Evolutionary conservation across 2,888 invertebrate species (phyloP).

Genomic region (Crepidodera aurea): DNA sequence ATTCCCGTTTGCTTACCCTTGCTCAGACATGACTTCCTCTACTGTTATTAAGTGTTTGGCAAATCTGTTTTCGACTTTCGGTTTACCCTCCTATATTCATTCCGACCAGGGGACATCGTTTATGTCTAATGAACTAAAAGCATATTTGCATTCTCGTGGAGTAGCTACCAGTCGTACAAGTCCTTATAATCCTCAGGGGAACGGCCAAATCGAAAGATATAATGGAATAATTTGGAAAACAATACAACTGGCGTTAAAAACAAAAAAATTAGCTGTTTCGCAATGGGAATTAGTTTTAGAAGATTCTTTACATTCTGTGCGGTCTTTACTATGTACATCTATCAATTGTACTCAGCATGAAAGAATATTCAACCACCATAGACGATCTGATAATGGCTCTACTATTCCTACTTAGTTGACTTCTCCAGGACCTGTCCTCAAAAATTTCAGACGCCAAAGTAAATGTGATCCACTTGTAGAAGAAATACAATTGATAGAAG

Average conservation of each 20-base stretch:
- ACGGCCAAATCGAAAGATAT: constrained; percentile 2
- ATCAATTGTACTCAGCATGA: constrained; percentile 16
- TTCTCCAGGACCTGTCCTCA: no score
- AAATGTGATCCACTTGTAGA: constrained; percentile 7
- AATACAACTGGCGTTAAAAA: not conserved
- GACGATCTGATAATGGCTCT: no score
- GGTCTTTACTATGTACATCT: constrained; percentile 4
- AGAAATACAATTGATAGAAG: no score
- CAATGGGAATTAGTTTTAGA: not conserved
- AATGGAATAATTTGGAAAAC: constrained; percentile 21
- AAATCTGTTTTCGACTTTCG: constrained; percentile 12
- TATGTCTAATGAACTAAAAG: constrained; percentile 11
- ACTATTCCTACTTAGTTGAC: no score
- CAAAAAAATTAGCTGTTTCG: not conserved
- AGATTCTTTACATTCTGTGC: constrained; percentile 8
- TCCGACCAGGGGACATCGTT: constrained; percentile 13
- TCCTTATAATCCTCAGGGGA: constrained; percentile 17
- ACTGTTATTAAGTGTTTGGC: constrained; percentile 17
- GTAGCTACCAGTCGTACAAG: constrained; percentile 22
- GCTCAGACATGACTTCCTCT: constrained; percentile 23
- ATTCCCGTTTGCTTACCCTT: constrained; percentile 26
- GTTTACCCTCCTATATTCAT: constrained; percentile 16
- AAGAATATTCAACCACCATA: no score
- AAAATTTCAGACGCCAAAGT: constrained; percentile 1
- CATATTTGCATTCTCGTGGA: constrained; percentile 1